Base-by-base conservation (phyloP, 2,797 vertebrate species). In the Halcyon badia region DNA sequence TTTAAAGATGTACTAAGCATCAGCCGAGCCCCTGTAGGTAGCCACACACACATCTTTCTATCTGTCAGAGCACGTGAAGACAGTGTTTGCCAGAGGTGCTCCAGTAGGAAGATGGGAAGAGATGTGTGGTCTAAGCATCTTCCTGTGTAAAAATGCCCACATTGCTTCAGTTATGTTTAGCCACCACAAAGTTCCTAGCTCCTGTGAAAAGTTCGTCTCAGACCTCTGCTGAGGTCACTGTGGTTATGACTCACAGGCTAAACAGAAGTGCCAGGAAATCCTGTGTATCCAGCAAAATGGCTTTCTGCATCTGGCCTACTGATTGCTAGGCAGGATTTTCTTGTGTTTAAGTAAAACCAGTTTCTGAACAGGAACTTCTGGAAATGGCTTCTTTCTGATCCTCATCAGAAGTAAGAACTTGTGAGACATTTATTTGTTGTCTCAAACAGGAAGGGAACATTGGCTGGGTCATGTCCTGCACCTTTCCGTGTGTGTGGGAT, bases 161-260 rank as follows among this genome's bases (percentile, higher is more conserved):
- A 4, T 82, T 75, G 71, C 51, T 69, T 65, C 76, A 44, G 51
- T 66, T 72, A 14, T 49, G 48, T 65, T 96, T n/a, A 76, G 75
- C 90, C 88, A 75, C 76, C 90, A 37, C 78, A 19, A 31, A 70
- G 25, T 56, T 86, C 80, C 83, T 44, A 44, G 49, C 65, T 87
- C 54, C 56, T 21, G 72, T 83, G 78, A 66, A 78, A 62, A 73
- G 83, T 62, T 31, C 71, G 16, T 39, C 77, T 89, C 56, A 84
- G 81, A 60, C 60, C 82, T 72, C 73, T 66, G 78, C 73, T 91
- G 89, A 94, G 89, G 87, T 75, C 70, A 39, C 83, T 94, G 90
- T 91, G 95, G 95, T 95, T 95, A 82, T 97, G 97, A 97, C 81
- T 97, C 97, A 98, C 5, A 42, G 58, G 35, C 61, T 81, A 68